A percentile compares a stretch with the other conserved stretches of the same genome.
Evolutionary conservation across 2,888 invertebrate genomes (phyloP).

Genomic region (Eilema sororculum): DNA sequence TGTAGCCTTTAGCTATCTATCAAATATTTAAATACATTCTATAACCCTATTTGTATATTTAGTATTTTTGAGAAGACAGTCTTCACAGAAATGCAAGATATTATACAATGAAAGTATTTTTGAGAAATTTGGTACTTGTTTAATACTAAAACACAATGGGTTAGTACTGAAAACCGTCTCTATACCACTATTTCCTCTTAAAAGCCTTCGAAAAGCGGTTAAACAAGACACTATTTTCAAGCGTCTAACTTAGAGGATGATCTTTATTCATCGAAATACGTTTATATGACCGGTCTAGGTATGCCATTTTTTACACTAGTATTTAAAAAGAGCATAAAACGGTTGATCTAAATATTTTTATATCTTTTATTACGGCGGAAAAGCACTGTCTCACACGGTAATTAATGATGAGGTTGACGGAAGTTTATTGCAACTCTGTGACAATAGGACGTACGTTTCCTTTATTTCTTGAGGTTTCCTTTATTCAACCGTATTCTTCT

Average conservation of each 20-base stretch:
- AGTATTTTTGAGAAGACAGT: no score
- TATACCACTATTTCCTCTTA: no score
- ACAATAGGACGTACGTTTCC: background rate
- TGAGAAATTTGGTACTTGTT: no score
- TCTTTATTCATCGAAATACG: background rate
- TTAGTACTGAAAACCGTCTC: no score
- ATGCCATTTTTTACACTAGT: background rate
- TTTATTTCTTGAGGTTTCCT: background rate
- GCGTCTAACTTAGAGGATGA: no score
- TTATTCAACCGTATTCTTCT: background rate
- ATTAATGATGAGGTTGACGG: background rate
- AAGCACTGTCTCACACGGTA: background rate
- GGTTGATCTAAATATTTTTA: background rate
- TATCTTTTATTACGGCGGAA: background rate
- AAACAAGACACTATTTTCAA: no score
- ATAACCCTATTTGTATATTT: no score
- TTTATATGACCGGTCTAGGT: background rate
- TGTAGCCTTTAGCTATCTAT: background rate
- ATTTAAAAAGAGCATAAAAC: background rate
- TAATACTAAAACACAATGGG: no score
- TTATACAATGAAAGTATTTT: no score
- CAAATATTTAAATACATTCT: background rate
- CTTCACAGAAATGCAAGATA: no score
- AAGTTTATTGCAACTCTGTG: constrained; percentile 4
- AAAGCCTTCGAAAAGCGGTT: no score